These are phyloP conservation scores for Synergus umbraculus DNA, from an alignment of 2,888 invertebrate species.

Conservation along the genomic window DNA sequence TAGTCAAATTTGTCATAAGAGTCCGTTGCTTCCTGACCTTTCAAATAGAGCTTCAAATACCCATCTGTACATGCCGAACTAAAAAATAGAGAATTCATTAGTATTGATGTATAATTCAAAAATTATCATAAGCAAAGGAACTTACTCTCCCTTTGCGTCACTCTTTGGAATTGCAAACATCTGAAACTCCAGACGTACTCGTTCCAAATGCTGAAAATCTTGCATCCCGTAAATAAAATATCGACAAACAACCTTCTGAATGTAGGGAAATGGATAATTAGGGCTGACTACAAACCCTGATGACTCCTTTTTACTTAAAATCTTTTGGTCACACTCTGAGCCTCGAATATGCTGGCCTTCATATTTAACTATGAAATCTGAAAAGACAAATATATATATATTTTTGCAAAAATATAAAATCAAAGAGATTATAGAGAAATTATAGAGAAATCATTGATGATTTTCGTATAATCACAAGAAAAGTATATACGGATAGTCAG, in stretches of 20 bases:
- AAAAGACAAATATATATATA: background rate
- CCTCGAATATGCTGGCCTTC: conserved; percentile 97
- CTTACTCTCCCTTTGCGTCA: conserved; percentile 89
- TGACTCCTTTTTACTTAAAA: conserved; percentile 95
- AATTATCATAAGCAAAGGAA: conserved; percentile 59
- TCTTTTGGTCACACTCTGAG: conserved; percentile 99
- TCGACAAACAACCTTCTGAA: conserved; percentile 96
- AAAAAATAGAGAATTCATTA: conserved; percentile 57
- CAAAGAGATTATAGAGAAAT: no score
- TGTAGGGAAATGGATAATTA: conserved; percentile 96
- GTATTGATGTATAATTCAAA: background rate
- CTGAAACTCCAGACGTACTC: conserved; percentile 92
- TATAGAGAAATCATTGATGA: no score
- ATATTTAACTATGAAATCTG: conserved; percentile 95
- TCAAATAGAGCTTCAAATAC: conserved; percentile 92
- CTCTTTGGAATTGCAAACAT: conserved; percentile 94
- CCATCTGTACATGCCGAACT: conserved; percentile 89
- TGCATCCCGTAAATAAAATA: conserved; percentile 99
- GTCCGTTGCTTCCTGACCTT: conserved; percentile 94
- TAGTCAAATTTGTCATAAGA: conserved; percentile 96
- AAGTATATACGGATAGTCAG: no score
- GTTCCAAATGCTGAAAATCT: conserved; percentile 96
- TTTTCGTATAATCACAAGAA: no score
- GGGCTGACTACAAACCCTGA: conserved; percentile 96
- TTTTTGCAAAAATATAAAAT: no score